These are phyloP conservation scores for Nemurella pictetii DNA, from an alignment of 2,888 invertebrate species.

Conservation along the genomic window DNA sequence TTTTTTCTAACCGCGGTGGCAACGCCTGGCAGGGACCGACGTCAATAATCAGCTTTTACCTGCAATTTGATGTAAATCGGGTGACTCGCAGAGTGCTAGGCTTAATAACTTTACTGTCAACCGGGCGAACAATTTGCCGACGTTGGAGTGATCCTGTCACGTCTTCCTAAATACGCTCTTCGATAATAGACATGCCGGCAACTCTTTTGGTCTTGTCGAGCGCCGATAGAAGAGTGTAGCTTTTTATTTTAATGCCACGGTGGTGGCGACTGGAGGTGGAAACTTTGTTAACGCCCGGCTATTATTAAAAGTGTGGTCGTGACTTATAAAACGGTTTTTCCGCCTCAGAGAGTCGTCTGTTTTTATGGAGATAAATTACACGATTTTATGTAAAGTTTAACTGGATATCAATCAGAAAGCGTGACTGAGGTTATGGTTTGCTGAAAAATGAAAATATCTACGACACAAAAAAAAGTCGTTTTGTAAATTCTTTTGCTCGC, in stretches of 20 bases:
- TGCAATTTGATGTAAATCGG: background rate
- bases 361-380: background rate
- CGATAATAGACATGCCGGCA: background rate
- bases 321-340: background rate
- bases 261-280: background rate
- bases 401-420: background rate
- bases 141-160: conserved; percentile 12
- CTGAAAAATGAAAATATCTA: background rate
- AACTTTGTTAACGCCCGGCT: background rate
- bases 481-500: conserved; percentile 13
- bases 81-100: background rate
- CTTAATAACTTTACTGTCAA: conserved; percentile 26
- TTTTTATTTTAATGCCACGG: background rate
- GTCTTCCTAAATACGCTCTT: background rate
- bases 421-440: background rate
- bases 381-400: background rate
- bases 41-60: background rate
- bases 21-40: background rate
- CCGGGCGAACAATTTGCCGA: conserved; percentile 9
- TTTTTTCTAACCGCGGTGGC: background rate
- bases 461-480: background rate
- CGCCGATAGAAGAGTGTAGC: background rate
- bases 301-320: background rate
- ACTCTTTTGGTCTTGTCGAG: background rate
- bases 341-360: background rate